Percentiles rank a stretch among this genome's conserved stretches.
Conservation (phyloP, 2,113 vertebrate species). For the Illadopsis cleaveri region DNA sequence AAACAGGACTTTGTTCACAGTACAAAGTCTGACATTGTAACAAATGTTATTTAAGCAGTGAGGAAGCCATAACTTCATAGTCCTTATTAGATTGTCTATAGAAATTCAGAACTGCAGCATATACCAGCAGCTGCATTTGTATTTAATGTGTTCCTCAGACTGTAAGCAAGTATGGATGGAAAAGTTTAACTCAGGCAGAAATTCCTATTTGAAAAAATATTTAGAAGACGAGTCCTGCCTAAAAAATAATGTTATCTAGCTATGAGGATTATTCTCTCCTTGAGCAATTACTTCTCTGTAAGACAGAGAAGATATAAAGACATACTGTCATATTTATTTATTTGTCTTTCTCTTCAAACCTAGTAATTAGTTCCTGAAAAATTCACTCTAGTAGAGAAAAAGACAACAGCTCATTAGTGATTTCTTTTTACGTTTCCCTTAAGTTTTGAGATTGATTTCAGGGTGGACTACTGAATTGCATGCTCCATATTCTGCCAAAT, state of each 20-base stretch:
- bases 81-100: neutral
- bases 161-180: neutral
- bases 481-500: neutral
- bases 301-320: neutral
- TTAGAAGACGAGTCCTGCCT: neutral
- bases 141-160: neutral
- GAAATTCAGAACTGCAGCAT: neutral
- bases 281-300: neutral
- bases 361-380: constrained; percentile 18
- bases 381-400: neutral
- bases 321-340: neutral
- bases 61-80: neutral
- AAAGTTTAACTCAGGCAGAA: neutral
- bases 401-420: neutral
- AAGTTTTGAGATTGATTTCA: neutral
- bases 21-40: neutral
- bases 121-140: neutral
- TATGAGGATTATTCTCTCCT: neutral
- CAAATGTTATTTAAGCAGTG: neutral
- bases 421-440: neutral
- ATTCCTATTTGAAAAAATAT: neutral
- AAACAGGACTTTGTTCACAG: neutral
- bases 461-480: neutral
- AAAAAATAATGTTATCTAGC: neutral
- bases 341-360: neutral